These are phyloP conservation scores for Cyaniris semiargus DNA, from an alignment of 2,888 invertebrate species.

Conservation along the genomic window DNA sequence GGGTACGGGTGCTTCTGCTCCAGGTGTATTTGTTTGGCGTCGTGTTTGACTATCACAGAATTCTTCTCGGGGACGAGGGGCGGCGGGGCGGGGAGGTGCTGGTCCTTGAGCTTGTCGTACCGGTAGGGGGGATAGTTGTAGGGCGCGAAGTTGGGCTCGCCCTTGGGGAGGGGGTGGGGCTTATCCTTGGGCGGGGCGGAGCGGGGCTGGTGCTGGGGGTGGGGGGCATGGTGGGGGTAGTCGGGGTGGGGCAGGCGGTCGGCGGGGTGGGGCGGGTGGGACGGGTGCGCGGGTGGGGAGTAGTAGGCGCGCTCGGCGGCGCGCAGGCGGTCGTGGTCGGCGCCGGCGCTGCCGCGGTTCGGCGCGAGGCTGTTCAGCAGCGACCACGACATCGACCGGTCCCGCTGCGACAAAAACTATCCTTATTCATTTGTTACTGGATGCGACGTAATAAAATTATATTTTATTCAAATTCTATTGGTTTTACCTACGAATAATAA, in stretches of 20 bases:
- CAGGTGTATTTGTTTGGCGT: conserved; percentile 83
- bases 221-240: conserved; percentile 55
- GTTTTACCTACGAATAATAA: no score
- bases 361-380: conserved; percentile 78
- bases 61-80: conserved; percentile 86
- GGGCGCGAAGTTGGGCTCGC: conserved; percentile 84
- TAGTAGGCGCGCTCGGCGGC: conserved; percentile 58
- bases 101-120: conserved; percentile 83
- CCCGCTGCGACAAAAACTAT: conserved; percentile 62
- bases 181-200: conserved; percentile 64
- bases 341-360: conserved; percentile 53
- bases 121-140: conserved; percentile 84
- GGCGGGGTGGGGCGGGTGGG: conserved; percentile 47
- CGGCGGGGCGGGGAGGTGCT: conserved; percentile 83
- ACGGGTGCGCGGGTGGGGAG: conserved; percentile 48
- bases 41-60: conserved; percentile 90
- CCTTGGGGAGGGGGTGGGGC: conserved; percentile 74
- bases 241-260: conserved; percentile 52
- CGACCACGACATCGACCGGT: conserved; percentile 78
- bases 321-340: conserved; percentile 56
- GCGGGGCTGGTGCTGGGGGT: conserved; percentile 57
- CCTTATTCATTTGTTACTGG: conserved; percentile 26
- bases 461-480: neutral
- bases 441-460: neutral
- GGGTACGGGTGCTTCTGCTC: conserved; percentile 81